Conservation (phyloP, 2,888 invertebrate species). For the Lepidonotus clava region DNA sequence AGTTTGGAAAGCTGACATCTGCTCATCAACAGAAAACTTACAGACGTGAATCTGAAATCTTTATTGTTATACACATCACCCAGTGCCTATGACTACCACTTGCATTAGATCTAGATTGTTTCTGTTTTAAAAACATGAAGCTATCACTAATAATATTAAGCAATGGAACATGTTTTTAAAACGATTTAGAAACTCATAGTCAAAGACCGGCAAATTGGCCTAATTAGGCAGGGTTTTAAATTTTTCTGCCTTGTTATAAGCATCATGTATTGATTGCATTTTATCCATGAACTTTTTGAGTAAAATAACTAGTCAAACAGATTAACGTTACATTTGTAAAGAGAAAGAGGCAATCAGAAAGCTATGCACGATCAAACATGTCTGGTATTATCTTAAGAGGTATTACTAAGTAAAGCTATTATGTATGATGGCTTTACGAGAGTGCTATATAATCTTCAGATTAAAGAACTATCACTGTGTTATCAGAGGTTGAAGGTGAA, state of each 20-base stretch:
- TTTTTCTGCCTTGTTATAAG: not conserved
- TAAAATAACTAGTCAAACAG: no score
- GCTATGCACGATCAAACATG: slow-evolving; percentile 6
- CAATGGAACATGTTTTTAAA: no score
- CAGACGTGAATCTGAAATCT: not conserved
- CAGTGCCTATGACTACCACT: slow-evolving; percentile 36
- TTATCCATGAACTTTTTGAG: not conserved
- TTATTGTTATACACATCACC: not conserved
- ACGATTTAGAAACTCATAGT: no score
- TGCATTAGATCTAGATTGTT: slow-evolving; percentile 1
- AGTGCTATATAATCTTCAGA: not conserved
- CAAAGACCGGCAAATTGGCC: no score
- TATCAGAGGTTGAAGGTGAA: not conserved
- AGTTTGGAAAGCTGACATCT: no score
- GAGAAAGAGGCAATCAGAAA: not conserved
- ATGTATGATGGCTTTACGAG: not conserved
- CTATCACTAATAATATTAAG: no score
- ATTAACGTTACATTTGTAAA: no score
- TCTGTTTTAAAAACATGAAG: no score
- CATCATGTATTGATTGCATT: not conserved
- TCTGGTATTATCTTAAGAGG: not conserved
- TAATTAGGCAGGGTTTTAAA: not conserved
- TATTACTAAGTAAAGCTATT: not conserved
- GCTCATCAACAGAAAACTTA: not conserved
- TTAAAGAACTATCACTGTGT: not conserved